A percentile compares a stretch with the other conserved stretches of the same genome.
These are phyloP conservation scores for Syngnathoides biaculeatus DNA, from an alignment of 2,113 vertebrate genomes.

Conservation along the genomic window DNA sequence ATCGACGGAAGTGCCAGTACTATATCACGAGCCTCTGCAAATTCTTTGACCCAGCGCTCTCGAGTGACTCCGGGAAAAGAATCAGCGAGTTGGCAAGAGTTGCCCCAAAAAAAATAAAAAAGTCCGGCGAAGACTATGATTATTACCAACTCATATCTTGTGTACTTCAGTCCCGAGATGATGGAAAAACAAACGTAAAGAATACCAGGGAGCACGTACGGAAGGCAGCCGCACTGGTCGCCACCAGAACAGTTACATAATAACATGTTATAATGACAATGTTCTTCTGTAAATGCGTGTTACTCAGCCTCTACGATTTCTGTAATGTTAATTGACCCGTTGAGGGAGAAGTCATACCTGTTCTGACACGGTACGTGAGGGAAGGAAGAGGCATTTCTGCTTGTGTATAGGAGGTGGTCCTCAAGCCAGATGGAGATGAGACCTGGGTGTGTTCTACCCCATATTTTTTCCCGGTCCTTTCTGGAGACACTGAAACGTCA, in stretches of 20 bases:
- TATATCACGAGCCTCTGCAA: too few relatives aligned
- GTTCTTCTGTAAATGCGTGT: not conserved
- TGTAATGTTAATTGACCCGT: not conserved
- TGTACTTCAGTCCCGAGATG: too few relatives aligned
- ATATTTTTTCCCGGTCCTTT: constrained; percentile 65
- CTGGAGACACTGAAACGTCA: constrained; percentile 79
- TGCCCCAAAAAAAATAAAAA: too few relatives aligned
- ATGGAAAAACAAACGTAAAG: too few relatives aligned
- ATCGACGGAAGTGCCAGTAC: too few relatives aligned
- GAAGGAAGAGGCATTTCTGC: constrained; percentile 53
- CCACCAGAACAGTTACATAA: not conserved
- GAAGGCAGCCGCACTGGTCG: too few relatives aligned
- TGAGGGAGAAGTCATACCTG: constrained; percentile 57
- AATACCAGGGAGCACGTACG: too few relatives aligned
- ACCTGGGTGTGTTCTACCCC: constrained; percentile 50
- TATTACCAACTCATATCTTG: too few relatives aligned
- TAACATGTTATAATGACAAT: not conserved
- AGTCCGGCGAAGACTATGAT: too few relatives aligned
- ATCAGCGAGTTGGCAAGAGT: too few relatives aligned
- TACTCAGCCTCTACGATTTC: not conserved
- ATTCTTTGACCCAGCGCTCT: too few relatives aligned
- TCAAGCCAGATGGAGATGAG: constrained; percentile 30
- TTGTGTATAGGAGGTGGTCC: constrained; percentile 55
- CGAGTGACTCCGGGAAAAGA: too few relatives aligned
- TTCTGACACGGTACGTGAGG: constrained; percentile 71